A percentile compares a stretch with the other conserved stretches of the same genome.
phyloP scores from a whole-genome alignment of 1,140 invertebrate genomes.

The Listronotus bonariensis region DNA sequence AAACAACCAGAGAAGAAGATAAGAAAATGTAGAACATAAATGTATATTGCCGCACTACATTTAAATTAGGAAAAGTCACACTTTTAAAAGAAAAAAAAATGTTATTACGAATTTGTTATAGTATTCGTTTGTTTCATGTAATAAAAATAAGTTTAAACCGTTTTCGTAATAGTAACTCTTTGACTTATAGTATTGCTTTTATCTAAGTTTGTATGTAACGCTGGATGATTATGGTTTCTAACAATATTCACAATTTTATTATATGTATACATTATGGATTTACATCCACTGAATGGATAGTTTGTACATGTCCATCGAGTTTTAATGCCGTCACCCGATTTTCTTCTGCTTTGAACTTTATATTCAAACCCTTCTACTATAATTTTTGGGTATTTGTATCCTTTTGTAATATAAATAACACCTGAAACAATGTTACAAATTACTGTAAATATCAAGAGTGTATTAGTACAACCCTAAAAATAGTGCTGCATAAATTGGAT shows the following conservation, averaged over 20 bases:
- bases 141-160: neutral
- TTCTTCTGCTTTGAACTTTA: slow-evolving; percentile 29
- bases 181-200: slow-evolving; percentile 4
- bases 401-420: slow-evolving; percentile 30
- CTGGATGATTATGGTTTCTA: slow-evolving; percentile 36
- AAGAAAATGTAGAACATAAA: too few species aligned
- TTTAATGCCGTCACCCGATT: slow-evolving; percentile 13
- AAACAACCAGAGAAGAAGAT: too few species aligned
- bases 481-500: too few species aligned
- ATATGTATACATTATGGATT: slow-evolving; percentile 24
- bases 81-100: too few species aligned
- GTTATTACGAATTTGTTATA: too few species aligned
- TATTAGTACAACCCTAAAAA: too few species aligned
- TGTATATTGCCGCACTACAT: too few species aligned
- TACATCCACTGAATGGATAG: slow-evolving; percentile 28
- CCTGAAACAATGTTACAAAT: slow-evolving; percentile 15
- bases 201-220: slow-evolving; percentile 6
- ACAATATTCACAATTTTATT: slow-evolving; percentile 34
- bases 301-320: slow-evolving; percentile 37
- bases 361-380: slow-evolving; percentile 30
- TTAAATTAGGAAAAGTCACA: too few species aligned
- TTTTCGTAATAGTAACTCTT: slow-evolving; percentile 6
- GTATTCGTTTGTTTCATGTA: too few species aligned
- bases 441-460: too few species aligned
- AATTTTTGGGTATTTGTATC: slow-evolving; percentile 37